phyloP scores from a whole-genome alignment of 2,113 vertebrate species.

The Istiophorus platypterus region DNA sequence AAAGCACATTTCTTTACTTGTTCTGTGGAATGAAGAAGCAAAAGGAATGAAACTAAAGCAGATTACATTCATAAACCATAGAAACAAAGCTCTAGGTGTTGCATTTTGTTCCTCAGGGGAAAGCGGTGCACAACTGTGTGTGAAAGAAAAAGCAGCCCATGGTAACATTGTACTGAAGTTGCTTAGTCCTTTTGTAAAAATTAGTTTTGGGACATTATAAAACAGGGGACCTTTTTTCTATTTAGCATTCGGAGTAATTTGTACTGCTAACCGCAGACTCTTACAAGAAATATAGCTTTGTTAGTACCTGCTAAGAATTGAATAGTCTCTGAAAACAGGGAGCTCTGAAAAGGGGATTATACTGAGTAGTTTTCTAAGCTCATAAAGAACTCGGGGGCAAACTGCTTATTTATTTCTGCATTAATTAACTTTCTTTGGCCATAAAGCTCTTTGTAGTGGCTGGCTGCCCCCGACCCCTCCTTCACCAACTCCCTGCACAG shows the following conservation, averaged over 20 bases:
- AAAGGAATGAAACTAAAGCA: background rate
- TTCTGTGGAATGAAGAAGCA: background rate
- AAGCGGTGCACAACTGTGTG: background rate
- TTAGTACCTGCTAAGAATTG: constrained; percentile 5
- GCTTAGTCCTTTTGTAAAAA: constrained; percentile 5
- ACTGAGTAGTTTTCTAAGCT: constrained; percentile 48
- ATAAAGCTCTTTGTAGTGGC: constrained; percentile 74
- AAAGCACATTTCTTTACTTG: background rate
- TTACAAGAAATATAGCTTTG: background rate
- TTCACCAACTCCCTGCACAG: constrained; percentile 69
- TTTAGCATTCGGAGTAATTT: background rate
- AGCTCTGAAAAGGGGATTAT: constrained; percentile 38
- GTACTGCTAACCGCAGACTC: background rate
- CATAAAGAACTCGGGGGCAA: constrained; percentile 53
- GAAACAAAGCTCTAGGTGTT: background rate
- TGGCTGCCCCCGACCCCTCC: constrained; percentile 53
- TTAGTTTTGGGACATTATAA: constrained; percentile 14
- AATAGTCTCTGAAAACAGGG: constrained; percentile 26
- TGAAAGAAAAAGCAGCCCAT: background rate
- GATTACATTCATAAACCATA: constrained; percentile 5
- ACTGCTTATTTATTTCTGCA: constrained; percentile 76
- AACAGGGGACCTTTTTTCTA: constrained; percentile 8
- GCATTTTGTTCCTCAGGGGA: background rate
- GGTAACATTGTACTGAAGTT: background rate
- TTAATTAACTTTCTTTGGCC: constrained; percentile 76